A percentile compares a stretch with the other conserved stretches of the same genome.
phyloP scores from a whole-genome alignment of 2,888 invertebrate genomes.

The Crossocerus cetratus region DNA sequence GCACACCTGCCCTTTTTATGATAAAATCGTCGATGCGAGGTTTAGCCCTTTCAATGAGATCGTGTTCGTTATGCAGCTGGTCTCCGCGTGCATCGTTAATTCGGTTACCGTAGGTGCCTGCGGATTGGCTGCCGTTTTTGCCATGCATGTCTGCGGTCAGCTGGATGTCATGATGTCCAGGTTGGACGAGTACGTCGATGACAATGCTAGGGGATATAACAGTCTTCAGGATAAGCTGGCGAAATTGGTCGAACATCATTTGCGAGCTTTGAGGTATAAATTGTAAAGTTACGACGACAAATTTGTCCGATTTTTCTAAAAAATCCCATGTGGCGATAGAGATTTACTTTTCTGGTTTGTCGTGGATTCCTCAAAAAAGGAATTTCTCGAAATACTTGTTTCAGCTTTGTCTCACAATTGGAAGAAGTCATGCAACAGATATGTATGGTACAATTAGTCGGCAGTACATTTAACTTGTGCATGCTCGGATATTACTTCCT shows the following conservation, averaged over 20 bases:
- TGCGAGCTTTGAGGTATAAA: constrained; percentile 21
- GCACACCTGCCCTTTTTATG: constrained; percentile 53
- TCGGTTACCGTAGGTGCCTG: constrained; percentile 48
- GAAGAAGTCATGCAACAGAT: constrained; percentile 62
- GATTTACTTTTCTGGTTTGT: too few relatives aligned
- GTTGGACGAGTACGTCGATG: constrained; percentile 40
- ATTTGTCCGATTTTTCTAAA: too few relatives aligned
- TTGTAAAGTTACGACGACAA: not conserved
- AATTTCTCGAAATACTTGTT: constrained; percentile 15
- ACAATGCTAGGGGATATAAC: not conserved
- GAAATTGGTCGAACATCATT: constrained; percentile 42
- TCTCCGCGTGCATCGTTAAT: constrained; percentile 44
- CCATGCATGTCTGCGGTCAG: constrained; percentile 57
- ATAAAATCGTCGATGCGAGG: constrained; percentile 46
- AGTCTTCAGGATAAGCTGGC: constrained; percentile 18
- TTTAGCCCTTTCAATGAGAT: constrained; percentile 50
- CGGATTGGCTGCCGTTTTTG: constrained; percentile 48
- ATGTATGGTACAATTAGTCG: constrained; percentile 67
- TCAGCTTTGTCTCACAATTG: constrained; percentile 60
- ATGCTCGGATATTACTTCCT: constrained; percentile 68
- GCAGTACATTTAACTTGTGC: constrained; percentile 69
- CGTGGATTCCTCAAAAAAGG: too few relatives aligned
- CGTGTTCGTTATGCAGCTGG: constrained; percentile 43
- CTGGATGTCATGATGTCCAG: constrained; percentile 48
- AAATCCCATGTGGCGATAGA: too few relatives aligned